Conservation (phyloP, 2,797 vertebrate genomes). For the Apodemus agrarius region DNA sequence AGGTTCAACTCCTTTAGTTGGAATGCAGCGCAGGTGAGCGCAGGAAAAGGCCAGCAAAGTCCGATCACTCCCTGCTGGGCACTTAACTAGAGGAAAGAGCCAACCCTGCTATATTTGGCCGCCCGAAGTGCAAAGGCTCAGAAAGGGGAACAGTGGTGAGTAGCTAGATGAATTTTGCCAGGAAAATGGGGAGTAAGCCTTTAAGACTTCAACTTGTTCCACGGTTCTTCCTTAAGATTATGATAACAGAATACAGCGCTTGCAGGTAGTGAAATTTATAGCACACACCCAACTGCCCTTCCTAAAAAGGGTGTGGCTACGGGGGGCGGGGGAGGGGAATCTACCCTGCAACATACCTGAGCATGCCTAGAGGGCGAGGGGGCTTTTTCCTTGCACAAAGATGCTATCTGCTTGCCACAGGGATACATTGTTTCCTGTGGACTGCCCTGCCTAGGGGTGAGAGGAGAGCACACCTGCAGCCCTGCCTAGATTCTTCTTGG, state of each 20-base stretch:
- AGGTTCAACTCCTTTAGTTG: background rate
- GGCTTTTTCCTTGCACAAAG: background rate
- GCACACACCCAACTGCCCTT: background rate
- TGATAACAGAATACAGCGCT: background rate
- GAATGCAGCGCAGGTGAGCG: background rate
- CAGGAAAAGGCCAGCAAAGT: conserved; percentile 15
- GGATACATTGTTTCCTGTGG: background rate
- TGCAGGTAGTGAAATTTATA: background rate
- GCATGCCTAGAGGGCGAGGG: background rate
- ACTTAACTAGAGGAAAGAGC: conserved; percentile 27
- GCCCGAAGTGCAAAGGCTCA: background rate
- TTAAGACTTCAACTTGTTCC: background rate
- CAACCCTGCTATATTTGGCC: background rate
- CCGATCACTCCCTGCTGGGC: background rate
- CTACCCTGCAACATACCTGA: background rate
- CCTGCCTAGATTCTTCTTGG: background rate
- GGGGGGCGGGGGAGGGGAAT: no score
- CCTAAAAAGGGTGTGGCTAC: background rate
- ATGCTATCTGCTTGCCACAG: background rate
- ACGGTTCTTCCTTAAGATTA: background rate
- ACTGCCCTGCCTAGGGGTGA: background rate
- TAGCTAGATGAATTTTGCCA: background rate
- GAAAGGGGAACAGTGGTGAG: background rate
- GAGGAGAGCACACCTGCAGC: background rate
- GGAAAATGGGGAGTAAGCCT: conserved; percentile 19